These are phyloP conservation scores for Limnephilus auricula DNA, from an alignment of 2,888 invertebrate species.

Conservation along the genomic window DNA sequence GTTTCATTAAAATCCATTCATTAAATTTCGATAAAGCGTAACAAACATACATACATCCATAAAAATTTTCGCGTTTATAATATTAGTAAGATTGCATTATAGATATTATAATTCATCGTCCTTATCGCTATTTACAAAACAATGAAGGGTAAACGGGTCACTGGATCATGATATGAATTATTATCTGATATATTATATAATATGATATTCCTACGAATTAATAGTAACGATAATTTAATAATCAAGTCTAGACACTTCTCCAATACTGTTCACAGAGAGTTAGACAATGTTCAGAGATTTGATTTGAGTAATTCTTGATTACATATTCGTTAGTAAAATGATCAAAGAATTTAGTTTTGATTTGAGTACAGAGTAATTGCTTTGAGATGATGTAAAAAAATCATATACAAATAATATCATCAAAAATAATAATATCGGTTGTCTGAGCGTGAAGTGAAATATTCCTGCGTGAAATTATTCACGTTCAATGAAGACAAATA, in stretches of 20 bases:
- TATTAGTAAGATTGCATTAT: too few species aligned
- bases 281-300: background rate
- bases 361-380: too few species aligned
- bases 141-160: background rate
- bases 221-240: background rate
- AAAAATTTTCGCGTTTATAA: too few species aligned
- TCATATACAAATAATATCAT: too few species aligned
- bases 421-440: too few species aligned
- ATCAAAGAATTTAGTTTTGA: background rate
- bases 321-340: background rate
- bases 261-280: background rate
- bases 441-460: too few species aligned
- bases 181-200: background rate
- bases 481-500: too few species aligned
- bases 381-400: too few species aligned
- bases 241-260: background rate
- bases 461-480: too few species aligned
- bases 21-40: too few species aligned
- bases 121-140: background rate
- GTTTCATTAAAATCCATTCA: too few species aligned
- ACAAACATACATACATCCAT: too few species aligned
- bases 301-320: background rate
- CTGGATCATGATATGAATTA: background rate
- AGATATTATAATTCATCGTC: background rate
- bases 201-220: background rate